These are phyloP conservation scores for Simalia tracyae DNA, from an alignment of 2,797 vertebrate species.

Conservation along the genomic window DNA sequence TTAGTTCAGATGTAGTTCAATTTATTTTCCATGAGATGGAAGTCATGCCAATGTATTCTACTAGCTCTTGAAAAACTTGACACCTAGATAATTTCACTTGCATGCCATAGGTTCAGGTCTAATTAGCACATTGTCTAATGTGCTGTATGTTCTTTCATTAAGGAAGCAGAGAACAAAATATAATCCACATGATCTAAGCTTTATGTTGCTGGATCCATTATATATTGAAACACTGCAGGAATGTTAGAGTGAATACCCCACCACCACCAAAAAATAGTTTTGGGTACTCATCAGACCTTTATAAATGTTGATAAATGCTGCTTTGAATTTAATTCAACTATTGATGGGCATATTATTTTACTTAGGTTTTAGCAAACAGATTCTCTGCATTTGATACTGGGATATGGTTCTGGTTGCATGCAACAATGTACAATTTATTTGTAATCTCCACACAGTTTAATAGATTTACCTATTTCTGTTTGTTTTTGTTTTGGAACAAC, in stretches of 20 bases:
- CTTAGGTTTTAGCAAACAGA: background rate
- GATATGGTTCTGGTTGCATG: background rate
- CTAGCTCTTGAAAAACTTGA: background rate
- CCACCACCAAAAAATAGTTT: background rate
- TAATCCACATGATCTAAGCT: background rate
- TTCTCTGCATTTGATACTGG: background rate
- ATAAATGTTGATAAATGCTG: background rate
- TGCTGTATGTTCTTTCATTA: background rate
- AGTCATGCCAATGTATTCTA: background rate
- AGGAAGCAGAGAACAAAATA: background rate
- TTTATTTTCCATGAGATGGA: background rate
- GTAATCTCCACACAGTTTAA: background rate
- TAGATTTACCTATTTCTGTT: background rate
- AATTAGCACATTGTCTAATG: background rate
- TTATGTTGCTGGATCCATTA: background rate
- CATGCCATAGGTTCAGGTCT: background rate
- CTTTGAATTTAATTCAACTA: background rate
- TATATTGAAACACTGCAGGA: background rate
- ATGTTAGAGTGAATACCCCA: background rate
- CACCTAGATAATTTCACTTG: background rate
- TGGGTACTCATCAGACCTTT: background rate
- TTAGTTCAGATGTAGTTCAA: background rate
- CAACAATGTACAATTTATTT: background rate
- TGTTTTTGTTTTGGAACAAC: background rate
- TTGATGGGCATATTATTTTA: background rate